A percentile compares a stretch with the other conserved stretches of the same genome.
phyloP scores from a whole-genome alignment of 1,140 invertebrate genomes.

The Caenorhabditis latens region DNA sequence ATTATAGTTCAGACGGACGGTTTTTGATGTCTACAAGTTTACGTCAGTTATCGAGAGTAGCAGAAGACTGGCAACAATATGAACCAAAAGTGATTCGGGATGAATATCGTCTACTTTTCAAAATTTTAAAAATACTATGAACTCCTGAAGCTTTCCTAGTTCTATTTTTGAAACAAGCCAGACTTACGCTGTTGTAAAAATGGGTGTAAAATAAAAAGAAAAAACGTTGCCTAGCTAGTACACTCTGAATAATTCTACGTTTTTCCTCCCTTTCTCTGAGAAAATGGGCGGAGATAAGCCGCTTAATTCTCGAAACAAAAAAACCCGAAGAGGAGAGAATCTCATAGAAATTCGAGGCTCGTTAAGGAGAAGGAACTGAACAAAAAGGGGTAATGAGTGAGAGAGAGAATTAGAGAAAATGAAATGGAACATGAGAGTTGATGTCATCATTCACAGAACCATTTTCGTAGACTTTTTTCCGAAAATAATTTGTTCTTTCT shows the following conservation, averaged over 20 bases:
- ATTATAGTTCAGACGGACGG: neutral
- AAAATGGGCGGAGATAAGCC: neutral
- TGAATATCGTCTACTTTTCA: too few relatives aligned
- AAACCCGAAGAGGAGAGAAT: neutral
- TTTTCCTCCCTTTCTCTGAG: neutral
- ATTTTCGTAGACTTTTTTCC: too few relatives aligned
- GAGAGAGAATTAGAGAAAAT: neutral
- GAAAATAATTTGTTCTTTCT: too few relatives aligned
- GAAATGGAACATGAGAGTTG: neutral
- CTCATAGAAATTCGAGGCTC: conserved; percentile 44
- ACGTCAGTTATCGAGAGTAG: neutral
- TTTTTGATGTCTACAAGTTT: conserved; percentile 9
- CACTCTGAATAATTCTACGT: neutral
- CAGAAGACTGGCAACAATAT: neutral
- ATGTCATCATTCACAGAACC: neutral
- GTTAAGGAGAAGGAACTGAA: conserved; percentile 41
- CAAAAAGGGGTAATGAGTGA: neutral
- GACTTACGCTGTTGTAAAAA: neutral
- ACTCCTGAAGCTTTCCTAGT: neutral
- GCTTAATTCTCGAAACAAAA: neutral
- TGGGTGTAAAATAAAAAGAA: neutral
- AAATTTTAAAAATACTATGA: too few relatives aligned
- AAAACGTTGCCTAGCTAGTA: conserved; percentile 23
- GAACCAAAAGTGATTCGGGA: neutral
- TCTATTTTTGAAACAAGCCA: too few relatives aligned